Conservation (phyloP, 1,140 invertebrate species). For the Cherax destructor region DNA sequence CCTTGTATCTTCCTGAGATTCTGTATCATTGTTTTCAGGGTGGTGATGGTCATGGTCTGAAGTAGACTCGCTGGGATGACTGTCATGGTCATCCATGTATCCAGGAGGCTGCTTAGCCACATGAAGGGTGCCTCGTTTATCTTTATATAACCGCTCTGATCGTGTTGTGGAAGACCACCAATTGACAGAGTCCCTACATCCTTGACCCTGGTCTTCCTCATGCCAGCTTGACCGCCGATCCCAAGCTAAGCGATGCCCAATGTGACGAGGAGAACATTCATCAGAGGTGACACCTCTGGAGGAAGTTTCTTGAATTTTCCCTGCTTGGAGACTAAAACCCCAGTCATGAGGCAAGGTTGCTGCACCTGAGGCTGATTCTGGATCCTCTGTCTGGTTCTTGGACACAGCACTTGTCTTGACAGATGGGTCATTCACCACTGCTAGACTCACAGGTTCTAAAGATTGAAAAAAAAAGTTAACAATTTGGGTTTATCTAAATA, state of each 20-base stretch:
- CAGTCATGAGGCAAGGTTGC: neutral
- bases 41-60: slow-evolving; percentile 53
- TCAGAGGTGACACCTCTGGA: slow-evolving; percentile 17
- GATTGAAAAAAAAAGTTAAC: no score
- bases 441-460: neutral
- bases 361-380: neutral
- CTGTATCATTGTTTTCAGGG: slow-evolving; percentile 4
- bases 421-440: neutral
- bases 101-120: slow-evolving; percentile 62
- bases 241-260: neutral
- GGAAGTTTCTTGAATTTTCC: neutral
- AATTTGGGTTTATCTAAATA: no score
- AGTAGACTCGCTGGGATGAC: slow-evolving; percentile 59
- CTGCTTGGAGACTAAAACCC: neutral
- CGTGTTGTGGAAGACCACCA: slow-evolving; percentile 19
- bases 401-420: neutral
- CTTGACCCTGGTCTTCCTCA: slow-evolving; percentile 13
- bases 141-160: slow-evolving; percentile 51
- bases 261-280: slow-evolving; percentile 27
- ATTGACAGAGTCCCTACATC: neutral
- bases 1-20: slow-evolving; percentile 18
- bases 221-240: slow-evolving; percentile 21
- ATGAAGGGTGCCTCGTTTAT: slow-evolving; percentile 45
- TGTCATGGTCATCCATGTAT: slow-evolving; percentile 53
- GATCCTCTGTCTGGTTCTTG: neutral